A percentile compares a stretch with the other conserved stretches of the same genome.
Conservation (phyloP, 2,113 vertebrate species). For the Dissostichus mawsoni region DNA sequence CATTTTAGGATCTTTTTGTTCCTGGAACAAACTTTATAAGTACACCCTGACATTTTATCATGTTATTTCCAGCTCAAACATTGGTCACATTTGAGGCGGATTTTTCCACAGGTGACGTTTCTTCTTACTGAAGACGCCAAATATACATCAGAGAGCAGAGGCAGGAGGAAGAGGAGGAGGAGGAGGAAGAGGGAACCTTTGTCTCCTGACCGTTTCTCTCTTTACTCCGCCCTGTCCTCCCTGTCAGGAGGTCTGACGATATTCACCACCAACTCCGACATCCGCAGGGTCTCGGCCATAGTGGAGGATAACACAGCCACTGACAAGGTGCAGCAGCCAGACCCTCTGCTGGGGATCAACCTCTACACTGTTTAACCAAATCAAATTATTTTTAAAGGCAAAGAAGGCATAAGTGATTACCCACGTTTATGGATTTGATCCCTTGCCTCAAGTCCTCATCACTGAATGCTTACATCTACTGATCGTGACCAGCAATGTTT, state of each 20-base stretch:
- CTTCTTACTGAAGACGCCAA: constrained; percentile 88
- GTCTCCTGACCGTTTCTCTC: constrained; percentile 84
- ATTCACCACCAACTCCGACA: constrained; percentile 88
- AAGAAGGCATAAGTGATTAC: neutral
- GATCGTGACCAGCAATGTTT: neutral
- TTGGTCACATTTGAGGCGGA: neutral
- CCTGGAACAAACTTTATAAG: neutral
- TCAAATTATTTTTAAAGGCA: neutral
- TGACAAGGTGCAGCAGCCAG: constrained; percentile 74
- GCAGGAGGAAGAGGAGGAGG: constrained; percentile 37
- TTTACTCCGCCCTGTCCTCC: constrained; percentile 85
- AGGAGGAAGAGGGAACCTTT: constrained; percentile 79
- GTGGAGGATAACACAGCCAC: constrained; percentile 84
- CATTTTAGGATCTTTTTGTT: neutral
- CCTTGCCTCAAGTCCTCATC: too few species aligned
- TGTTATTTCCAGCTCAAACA: neutral
- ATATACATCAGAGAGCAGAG: constrained; percentile 21
- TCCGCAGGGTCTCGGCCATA: constrained; percentile 83
- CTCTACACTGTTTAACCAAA: neutral
- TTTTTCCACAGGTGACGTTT: constrained; percentile 85
- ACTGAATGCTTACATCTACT: neutral
- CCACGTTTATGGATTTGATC: neutral
- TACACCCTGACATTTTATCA: neutral
- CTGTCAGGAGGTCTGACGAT: constrained; percentile 88
- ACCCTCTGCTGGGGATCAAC: neutral